A percentile compares a stretch with the other conserved stretches of the same genome.
phyloP scores from a whole-genome alignment of 2,888 invertebrate genomes.

The Drosophila niveifrons region DNA sequence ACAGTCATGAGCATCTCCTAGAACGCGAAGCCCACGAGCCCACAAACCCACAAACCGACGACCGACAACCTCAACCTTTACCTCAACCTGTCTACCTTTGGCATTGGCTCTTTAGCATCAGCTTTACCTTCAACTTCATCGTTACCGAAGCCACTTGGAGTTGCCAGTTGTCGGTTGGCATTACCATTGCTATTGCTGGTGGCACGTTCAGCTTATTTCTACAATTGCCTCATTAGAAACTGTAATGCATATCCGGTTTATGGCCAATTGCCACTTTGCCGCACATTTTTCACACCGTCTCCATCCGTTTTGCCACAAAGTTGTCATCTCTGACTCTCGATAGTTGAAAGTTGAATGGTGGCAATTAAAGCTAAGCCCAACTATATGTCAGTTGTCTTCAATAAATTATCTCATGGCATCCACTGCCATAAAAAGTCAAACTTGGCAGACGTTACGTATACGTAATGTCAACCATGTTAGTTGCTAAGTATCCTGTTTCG shows the following conservation, averaged over 20 bases:
- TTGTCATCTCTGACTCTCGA: slow-evolving; percentile 12
- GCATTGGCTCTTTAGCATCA: background rate
- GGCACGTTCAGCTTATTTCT: slow-evolving; percentile 72
- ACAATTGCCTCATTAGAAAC: slow-evolving; percentile 74
- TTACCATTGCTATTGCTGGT: slow-evolving; percentile 23
- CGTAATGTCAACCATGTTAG: slow-evolving; percentile 17
- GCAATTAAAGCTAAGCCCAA: slow-evolving; percentile 51
- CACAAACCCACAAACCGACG: background rate
- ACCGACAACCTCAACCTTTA: slow-evolving; percentile 2
- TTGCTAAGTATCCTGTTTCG: slow-evolving; percentile 23
- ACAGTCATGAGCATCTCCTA: slow-evolving; percentile 46
- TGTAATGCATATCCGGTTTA: slow-evolving; percentile 74
- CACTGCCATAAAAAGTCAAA: slow-evolving; percentile 4
- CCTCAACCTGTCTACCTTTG: slow-evolving; percentile 11
- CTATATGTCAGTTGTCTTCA: slow-evolving; percentile 14
- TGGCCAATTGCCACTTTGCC: slow-evolving; percentile 64
- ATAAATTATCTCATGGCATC: slow-evolving; percentile 26
- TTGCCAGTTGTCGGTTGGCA: background rate
- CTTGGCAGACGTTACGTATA: slow-evolving; percentile 19
- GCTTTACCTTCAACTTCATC: slow-evolving; percentile 10
- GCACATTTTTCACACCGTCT: slow-evolving; percentile 46
- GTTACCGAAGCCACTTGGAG: background rate
- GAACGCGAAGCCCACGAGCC: background rate
- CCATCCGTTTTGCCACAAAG: slow-evolving; percentile 25
- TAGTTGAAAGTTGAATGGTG: slow-evolving; percentile 40